Evolutionary conservation across 2,888 invertebrate species (phyloP).

Genomic region (Drosophila neonasuta): DNA sequence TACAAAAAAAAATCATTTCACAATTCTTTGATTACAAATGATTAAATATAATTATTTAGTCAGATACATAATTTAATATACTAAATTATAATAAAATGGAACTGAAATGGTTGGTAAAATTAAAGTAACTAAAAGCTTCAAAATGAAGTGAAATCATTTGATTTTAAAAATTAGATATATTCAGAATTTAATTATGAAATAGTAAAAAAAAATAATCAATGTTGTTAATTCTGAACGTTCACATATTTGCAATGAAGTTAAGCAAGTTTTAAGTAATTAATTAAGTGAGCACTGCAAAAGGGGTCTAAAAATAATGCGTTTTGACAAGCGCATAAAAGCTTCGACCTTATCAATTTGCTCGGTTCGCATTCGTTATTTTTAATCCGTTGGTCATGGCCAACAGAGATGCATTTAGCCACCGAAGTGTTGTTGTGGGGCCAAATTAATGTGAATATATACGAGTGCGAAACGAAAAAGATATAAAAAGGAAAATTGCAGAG

Average conservation of each 20-base stretch:
- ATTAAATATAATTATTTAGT: too few relatives aligned
- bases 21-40: too few relatives aligned
- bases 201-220: too few relatives aligned
- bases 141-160: too few relatives aligned
- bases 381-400: background rate
- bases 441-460: slow-evolving; percentile 36
- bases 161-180: too few relatives aligned
- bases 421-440: slow-evolving; percentile 19
- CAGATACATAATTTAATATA: too few relatives aligned
- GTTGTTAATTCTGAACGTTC: too few relatives aligned
- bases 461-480: background rate
- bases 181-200: too few relatives aligned
- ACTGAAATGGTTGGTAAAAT: too few relatives aligned
- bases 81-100: too few relatives aligned
- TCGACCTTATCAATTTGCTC: slow-evolving; percentile 4
- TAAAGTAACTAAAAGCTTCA: too few relatives aligned
- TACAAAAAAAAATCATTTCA: too few relatives aligned
- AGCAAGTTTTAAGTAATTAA: background rate
- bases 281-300: background rate
- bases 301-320: slow-evolving; percentile 11
- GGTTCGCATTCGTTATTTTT: slow-evolving; percentile 5
- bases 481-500: slow-evolving; percentile 16
- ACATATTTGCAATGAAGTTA: background rate
- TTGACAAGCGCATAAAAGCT: slow-evolving; percentile 16
- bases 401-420: slow-evolving; percentile 8